Evolutionary conservation across 2,888 invertebrate genomes (phyloP), one percentile per base, ranked within the genome.

Genomic region (Parthenolecanium corni): DNA sequence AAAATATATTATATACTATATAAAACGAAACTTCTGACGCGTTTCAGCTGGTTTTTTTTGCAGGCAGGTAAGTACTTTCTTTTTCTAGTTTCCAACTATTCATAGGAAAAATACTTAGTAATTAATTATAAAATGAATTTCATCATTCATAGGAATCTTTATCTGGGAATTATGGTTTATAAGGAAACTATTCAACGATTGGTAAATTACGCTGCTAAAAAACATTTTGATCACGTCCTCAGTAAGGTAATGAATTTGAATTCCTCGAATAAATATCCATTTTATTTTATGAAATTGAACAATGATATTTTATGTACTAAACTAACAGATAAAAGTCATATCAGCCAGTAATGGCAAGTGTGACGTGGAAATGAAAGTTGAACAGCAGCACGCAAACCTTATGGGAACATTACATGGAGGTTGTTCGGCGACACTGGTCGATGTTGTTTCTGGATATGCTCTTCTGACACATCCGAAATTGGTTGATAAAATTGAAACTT

Each of bases 391-490:
- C 71, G 75, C 85, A 1, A 94, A 94, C 74, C 74, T 77, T 14
- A 67, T 67, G 6, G 89, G 89, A 0, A 81, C 82, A 0, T 73
- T 94, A 3, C 94, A 94, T 71, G 93, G 93, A 2, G 94, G 91
- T 5, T 82, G 89, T 69, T 86, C 86, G 3, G 85, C 88, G 2
- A 86, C 88, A 0, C 72, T 93, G 11, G 82, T 89, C 0, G 88
- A 89, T 71, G 76, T 77, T 61, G 73, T 92, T 21, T 90, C 92
- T 1, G 85, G 87, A 0, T 83, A 83, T 71, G 92, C 89, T 0
- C 73, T 93, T 1, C 79, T 85, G 71, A 82, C 86, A 0, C 79
- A 81, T 69, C 79, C 77, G n/a, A 74, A 76, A 24, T 9, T 64
- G n/a, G 58, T 57, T 4, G 25, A 63, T 9, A 36, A 58, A 3